A percentile compares a stretch with the other conserved stretches of the same genome.
Evolutionary conservation across 2,888 invertebrate species (phyloP).

Genomic region (Ichneumoninae sp.): DNA sequence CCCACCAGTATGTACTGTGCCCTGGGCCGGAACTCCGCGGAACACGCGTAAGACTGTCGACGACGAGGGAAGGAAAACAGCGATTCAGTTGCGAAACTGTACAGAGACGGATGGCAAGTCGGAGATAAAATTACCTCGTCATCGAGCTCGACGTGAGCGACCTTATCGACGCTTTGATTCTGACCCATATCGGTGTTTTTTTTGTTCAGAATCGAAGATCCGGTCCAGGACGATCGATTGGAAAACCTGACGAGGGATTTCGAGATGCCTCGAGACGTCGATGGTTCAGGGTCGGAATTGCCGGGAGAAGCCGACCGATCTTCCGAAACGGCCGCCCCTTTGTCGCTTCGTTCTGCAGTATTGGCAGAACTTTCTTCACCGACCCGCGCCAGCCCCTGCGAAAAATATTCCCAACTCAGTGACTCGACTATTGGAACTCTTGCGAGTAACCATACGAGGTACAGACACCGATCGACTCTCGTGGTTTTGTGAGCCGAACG

Average conservation of each 20-base stretch:
- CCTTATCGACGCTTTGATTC: conserved; percentile 69
- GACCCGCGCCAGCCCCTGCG: conserved; percentile 58
- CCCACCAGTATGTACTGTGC: conserved; percentile 81
- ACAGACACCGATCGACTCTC: background rate
- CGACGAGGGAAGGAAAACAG: conserved; percentile 17
- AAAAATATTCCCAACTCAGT: conserved; percentile 10
- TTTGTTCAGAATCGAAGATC: conserved; percentile 46
- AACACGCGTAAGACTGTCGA: conserved; percentile 68
- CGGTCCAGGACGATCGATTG: conserved; percentile 32
- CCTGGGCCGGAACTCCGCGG: conserved; percentile 63
- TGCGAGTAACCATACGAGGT: background rate
- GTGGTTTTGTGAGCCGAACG: too few relatives aligned
- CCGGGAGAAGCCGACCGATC: conserved; percentile 13
- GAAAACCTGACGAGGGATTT: conserved; percentile 30
- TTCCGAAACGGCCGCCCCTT: conserved; percentile 17
- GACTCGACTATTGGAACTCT: background rate
- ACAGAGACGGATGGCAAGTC: background rate
- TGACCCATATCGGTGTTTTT: conserved; percentile 73
- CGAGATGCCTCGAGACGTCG: conserved; percentile 47
- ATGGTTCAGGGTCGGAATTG: conserved; percentile 58
- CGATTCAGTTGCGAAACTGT: too few relatives aligned
- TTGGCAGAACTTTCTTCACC: conserved; percentile 26
- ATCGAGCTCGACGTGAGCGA: conserved; percentile 69
- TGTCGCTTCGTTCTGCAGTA: conserved; percentile 32
- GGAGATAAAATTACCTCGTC: conserved; percentile 70